Base-by-base conservation (phyloP, 2,888 invertebrate species). In the Hypena proboscidalis region DNA sequence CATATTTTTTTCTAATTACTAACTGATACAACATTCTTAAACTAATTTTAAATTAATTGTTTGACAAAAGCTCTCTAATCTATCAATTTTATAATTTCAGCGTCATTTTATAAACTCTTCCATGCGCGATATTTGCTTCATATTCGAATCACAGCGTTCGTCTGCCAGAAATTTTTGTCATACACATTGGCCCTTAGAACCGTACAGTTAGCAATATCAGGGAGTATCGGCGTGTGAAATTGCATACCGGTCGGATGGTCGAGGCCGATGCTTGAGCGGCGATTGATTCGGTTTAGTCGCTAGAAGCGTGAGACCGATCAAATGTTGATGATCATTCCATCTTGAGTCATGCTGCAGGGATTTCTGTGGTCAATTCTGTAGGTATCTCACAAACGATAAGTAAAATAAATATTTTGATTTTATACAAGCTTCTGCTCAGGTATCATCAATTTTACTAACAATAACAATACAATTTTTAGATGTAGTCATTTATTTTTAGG, bases 171-270 rank as follows among this genome's bases (percentile, higher is more conserved):
- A 53, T 68, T 68, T 63, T 61, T 69, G 67, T 69, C 67, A 70
- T 70, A 61, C 63, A 47, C 55, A 58, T 63, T 59, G 53, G 46
- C 55, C 66, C 45, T 56, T 57, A 68, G 71, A 53, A 52, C 31
- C 46, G 54, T 65, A 67, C 56, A 55, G 67, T 76, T 69, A 73
- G 80, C 70, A 79, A 83, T 83, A 83, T 82, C 79, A 72, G 66
- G 23, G 73, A 45, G 66, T 72, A 74, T 70, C 68, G 78, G 70
- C 54, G 77, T 81, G 83, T 78, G 83, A 83, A 83, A 84, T 83
- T 84, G 80, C 77, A 73, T 73, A 54, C 67, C 74, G 69, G 72
- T 73, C 69, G 57, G 64, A 51, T 52, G 48, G 39, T 33, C 55
- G 44, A 40, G 51, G 44, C 31, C 36, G 62, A 51, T 44, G 56